A percentile compares a stretch with the other conserved stretches of the same genome.
phyloP scores from a whole-genome alignment of 1,140 invertebrate genomes.

The Nylanderia fulva region DNA sequence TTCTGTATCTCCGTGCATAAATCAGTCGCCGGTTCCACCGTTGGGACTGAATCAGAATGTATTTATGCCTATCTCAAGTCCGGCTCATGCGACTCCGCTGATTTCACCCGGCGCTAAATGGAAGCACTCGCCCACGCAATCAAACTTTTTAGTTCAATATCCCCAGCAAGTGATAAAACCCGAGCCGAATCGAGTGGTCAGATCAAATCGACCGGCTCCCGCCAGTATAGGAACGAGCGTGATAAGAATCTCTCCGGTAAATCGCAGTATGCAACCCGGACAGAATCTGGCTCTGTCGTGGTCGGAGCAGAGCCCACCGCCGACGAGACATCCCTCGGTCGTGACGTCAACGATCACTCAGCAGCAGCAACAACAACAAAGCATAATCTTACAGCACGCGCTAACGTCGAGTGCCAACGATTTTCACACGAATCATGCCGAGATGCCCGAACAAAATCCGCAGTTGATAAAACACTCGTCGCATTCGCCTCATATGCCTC shows the following conservation, averaged over 20 bases:
- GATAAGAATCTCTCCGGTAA: constrained; percentile 91
- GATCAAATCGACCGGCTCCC: constrained; percentile 80
- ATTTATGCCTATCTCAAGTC: constrained; percentile 94
- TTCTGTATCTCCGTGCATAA: constrained; percentile 88
- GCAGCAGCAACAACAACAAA: constrained; percentile 76
- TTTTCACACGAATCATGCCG: constrained; percentile 72
- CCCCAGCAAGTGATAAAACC: constrained; percentile 89
- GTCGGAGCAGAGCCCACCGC: constrained; percentile 83
- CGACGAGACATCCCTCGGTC: constrained; percentile 81
- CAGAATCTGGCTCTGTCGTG: constrained; percentile 79
- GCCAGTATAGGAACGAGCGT: constrained; percentile 90
- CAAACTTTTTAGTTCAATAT: constrained; percentile 84
- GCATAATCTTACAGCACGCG: constrained; percentile 82
- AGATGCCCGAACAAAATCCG: constrained; percentile 78
- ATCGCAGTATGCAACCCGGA: constrained; percentile 73
- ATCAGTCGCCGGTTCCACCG: constrained; percentile 88
- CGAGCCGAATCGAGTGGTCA: constrained; percentile 83
- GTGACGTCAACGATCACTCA: constrained; percentile 81
- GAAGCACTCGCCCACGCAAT: constrained; percentile 86
- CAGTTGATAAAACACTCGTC: constrained; percentile 79
- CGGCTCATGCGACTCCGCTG: constrained; percentile 84
- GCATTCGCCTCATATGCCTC: constrained; percentile 80
- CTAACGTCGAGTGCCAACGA: constrained; percentile 78
- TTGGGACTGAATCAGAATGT: constrained; percentile 89
- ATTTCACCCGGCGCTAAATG: constrained; percentile 84